Conservation (phyloP, 2,797 vertebrate species). For the Pteronotus mesoamericanus region DNA sequence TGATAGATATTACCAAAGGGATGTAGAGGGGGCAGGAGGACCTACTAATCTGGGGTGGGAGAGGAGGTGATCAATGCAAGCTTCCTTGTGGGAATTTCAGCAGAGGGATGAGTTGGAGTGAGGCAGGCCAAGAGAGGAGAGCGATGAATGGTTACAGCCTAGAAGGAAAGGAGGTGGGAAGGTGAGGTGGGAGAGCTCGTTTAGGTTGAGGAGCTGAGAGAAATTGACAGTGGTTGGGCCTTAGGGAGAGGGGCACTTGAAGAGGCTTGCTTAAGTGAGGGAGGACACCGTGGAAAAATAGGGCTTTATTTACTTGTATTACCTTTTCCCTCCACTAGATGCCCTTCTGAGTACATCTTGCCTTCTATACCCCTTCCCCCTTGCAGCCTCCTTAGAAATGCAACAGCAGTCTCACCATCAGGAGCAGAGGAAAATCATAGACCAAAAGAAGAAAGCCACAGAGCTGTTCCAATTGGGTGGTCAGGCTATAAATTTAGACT, state of each 20-base stretch:
- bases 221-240: background rate
- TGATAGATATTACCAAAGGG: background rate
- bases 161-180: background rate
- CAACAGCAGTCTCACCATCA: background rate
- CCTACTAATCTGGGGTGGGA: background rate
- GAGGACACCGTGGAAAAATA: background rate
- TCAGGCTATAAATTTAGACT: conserved; percentile 63
- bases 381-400: conserved; percentile 41
- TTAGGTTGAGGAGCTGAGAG: background rate
- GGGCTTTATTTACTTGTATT: conserved; percentile 34
- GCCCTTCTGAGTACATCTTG: conserved; percentile 40
- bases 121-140: background rate
- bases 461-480: conserved; percentile 52
- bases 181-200: background rate
- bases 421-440: conserved; percentile 57
- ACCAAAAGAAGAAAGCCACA: conserved; percentile 43
- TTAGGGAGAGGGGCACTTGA: background rate
- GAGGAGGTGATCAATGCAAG: background rate
- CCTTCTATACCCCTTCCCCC: background rate
- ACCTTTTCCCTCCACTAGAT: conserved; percentile 65
- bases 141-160: background rate
- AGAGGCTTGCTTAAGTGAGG: background rate
- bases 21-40: background rate
- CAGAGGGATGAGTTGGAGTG: background rate
- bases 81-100: background rate